phyloP scores from a whole-genome alignment of 1,140 invertebrate genomes.

The Drosophila elegans region DNA sequence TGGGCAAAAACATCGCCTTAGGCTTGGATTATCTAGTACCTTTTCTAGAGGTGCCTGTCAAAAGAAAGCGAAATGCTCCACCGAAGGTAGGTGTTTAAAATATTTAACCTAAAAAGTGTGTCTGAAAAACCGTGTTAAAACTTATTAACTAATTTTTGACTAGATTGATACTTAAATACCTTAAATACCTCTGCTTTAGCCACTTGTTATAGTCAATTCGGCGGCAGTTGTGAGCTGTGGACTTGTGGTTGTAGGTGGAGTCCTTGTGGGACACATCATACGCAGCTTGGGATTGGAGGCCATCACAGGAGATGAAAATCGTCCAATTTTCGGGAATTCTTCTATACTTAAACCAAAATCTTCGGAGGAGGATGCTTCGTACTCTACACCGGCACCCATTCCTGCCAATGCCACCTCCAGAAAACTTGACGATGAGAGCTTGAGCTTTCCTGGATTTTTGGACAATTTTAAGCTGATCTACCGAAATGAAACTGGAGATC shows the following conservation, averaged over 20 bases:
- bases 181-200: constrained; percentile 10
- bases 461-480: constrained; percentile 74
- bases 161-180: no score
- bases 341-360: constrained; percentile 6
- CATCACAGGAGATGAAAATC: constrained; percentile 27
- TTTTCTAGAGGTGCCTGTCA: constrained; percentile 72
- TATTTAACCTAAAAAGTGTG: neutral
- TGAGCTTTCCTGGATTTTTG: constrained; percentile 38
- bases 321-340: constrained; percentile 7
- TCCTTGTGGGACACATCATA: constrained; percentile 60
- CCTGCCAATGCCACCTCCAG: constrained; percentile 6
- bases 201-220: constrained; percentile 63
- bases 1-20: constrained; percentile 62
- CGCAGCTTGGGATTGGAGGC: constrained; percentile 60
- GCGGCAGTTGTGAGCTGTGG: constrained; percentile 67
- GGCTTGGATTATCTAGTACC: constrained; percentile 73
- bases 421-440: constrained; percentile 25
- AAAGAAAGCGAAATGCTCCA: constrained; percentile 55
- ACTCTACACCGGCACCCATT: neutral
- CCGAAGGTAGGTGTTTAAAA: constrained; percentile 34
- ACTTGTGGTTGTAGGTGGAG: constrained; percentile 51
- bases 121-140: no score
- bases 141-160: no score
- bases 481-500: constrained; percentile 61
- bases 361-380: constrained; percentile 3